These are phyloP conservation scores for Myiozetetes cayanensis DNA, from an alignment of 2,113 vertebrate genomes.

Conservation along the genomic window DNA sequence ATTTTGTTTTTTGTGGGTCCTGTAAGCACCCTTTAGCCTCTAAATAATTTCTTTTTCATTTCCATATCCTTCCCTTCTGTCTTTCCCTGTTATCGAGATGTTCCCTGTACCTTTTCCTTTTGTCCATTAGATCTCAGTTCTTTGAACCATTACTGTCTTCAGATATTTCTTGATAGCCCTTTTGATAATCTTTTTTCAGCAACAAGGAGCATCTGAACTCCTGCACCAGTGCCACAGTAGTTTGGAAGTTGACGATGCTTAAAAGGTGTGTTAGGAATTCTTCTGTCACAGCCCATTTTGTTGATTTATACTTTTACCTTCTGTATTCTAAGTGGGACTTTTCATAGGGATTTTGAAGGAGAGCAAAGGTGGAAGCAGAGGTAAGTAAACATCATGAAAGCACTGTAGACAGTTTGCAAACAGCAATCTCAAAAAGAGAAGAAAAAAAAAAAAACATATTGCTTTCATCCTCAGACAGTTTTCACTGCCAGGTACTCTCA, in stretches of 20 bases:
- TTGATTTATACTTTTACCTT: not conserved
- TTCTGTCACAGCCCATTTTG: not conserved
- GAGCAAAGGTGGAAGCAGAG: not conserved
- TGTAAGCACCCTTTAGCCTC: not conserved
- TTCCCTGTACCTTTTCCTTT: not conserved
- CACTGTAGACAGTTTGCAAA: not conserved
- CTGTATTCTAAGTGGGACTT: not conserved
- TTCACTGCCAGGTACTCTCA: not conserved
- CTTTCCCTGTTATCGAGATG: not conserved
- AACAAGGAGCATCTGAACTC: not conserved
- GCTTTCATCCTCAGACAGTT: not conserved
- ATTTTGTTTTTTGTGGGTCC: not conserved
- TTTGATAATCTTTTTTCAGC: not conserved
- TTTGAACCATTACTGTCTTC: not conserved
- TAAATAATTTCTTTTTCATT: not conserved
- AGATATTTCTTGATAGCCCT: not conserved
- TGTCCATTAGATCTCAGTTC: not conserved
- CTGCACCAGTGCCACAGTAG: not conserved
- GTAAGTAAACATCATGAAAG: not conserved
- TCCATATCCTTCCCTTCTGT: not conserved
- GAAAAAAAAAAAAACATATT: rapidly evolving
- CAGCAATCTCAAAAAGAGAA: not conserved
- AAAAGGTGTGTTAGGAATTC: not conserved
- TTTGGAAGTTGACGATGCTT: not conserved
- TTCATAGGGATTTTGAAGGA: not conserved